Conservation (phyloP, 2,113 vertebrate genomes). For the Aegotheles bennettii region DNA sequence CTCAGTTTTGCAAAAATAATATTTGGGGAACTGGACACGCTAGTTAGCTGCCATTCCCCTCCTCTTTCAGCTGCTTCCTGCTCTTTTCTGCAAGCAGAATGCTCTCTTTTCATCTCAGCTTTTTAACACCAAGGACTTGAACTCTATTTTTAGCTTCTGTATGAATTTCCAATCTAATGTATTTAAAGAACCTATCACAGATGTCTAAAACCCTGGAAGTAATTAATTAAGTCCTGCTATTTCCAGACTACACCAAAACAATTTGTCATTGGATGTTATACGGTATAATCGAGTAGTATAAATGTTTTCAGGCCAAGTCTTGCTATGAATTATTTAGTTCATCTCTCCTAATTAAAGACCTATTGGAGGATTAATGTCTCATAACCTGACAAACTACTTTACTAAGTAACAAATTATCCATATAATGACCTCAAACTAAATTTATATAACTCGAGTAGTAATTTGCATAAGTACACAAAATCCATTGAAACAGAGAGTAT, state of each 20-base stretch:
- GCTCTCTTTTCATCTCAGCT: constrained; percentile 17
- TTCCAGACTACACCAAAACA: constrained; percentile 77
- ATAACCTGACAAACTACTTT: constrained; percentile 76
- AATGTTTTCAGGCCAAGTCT: constrained; percentile 76
- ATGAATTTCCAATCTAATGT: constrained; percentile 69
- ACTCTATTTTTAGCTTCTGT: constrained; percentile 72
- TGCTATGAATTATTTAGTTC: constrained; percentile 79
- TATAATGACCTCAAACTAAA: constrained; percentile 74
- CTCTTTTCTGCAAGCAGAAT: not conserved
- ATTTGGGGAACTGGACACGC: not conserved
- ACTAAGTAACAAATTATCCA: constrained; percentile 78
- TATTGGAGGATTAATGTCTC: constrained; percentile 77
- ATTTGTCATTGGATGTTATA: constrained; percentile 78
- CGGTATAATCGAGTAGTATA: constrained; percentile 74
- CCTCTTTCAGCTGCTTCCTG: not conserved
- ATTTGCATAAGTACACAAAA: constrained; percentile 55
- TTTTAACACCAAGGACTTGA: constrained; percentile 60
- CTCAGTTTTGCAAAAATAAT: constrained; percentile 6
- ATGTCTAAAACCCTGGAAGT: constrained; percentile 73
- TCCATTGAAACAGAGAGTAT: not conserved
- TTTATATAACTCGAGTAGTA: constrained; percentile 63
- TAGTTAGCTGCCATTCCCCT: not conserved
- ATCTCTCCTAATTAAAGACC: constrained; percentile 78
- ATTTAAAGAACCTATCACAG: constrained; percentile 69
- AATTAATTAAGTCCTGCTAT: constrained; percentile 76